These are phyloP conservation scores for Porphyrio hochstetteri DNA, from an alignment of 2,113 vertebrate species.

Conservation along the genomic window DNA sequence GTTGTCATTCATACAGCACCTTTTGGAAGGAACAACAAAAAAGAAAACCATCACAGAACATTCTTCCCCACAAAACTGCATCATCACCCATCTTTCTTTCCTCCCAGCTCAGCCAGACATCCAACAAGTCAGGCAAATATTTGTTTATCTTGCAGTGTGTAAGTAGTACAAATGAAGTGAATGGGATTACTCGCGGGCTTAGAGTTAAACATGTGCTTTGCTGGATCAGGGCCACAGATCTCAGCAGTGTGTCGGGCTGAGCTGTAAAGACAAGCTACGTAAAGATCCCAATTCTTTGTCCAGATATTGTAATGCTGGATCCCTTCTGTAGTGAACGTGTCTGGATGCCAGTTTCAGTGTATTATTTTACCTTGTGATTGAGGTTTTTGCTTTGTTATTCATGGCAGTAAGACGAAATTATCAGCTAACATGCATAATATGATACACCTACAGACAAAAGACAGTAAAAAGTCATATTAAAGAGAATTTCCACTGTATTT, in stretches of 20 bases:
- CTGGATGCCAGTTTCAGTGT: background rate
- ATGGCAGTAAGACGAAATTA: background rate
- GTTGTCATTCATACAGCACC: background rate
- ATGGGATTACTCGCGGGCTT: background rate
- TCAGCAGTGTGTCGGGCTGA: background rate
- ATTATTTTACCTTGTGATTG: background rate
- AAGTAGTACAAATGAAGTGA: constrained; percentile 33
- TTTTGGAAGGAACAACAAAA: background rate
- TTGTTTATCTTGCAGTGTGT: background rate
- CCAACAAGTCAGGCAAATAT: background rate
- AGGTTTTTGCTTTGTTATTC: background rate
- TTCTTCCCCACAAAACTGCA: background rate
- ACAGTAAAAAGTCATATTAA: background rate
- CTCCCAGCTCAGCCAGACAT: background rate
- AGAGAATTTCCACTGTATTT: background rate
- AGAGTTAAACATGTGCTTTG: background rate
- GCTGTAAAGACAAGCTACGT: background rate
- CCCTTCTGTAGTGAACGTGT: background rate
- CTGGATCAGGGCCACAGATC: constrained; percentile 19
- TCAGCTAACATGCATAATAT: background rate
- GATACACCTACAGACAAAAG: background rate
- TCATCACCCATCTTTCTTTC: background rate
- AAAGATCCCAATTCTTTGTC: background rate
- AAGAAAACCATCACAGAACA: background rate
- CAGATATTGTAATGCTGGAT: background rate